Base-by-base conservation (phyloP, 2,797 vertebrate genomes). In the Aythya fuligula region DNA sequence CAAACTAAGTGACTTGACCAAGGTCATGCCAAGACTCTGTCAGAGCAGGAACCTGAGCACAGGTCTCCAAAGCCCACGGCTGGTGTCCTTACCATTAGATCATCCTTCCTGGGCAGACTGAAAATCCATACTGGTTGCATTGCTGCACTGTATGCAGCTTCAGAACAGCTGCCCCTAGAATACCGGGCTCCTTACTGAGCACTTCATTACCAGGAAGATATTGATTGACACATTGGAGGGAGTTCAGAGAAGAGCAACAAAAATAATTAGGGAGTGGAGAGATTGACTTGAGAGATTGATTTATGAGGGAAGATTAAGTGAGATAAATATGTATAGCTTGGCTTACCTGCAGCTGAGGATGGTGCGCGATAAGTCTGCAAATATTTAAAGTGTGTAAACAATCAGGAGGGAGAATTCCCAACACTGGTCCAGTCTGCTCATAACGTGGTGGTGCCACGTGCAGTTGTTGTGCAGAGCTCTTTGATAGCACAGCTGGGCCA, bases 251-350 rank as follows among this genome's bases (percentile, higher is more conserved):
- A 96, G 89, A 97, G 96, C 93, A 96, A 94, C 96, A 96, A 96
- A 95, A 97, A 97, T 98, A 97, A 98, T 98, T 98, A 97, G 97
- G 93, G 96, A 97, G 97, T 77, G 86, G 89, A 93, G 90, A 96
- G 95, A 97, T 92, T 95, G 95, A 97, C 97, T 97, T 94, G 96
- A 96, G 97, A 96, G 97, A 88, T 96, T 97, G 96, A 97, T 97
- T 97, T 97, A 95, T 95, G 92, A 97, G 95, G 93, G 95, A 95
- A 97, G 97, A 98, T 97, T 97, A 97, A 97, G 96, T 96, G 95
- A 97, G 97, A 98, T 97, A 97, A 97, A 96, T 98, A 97, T 97
- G 95, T 97, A 97, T 97, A 94, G 94, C 94, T 94, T 93, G 95
- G 93, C 97, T 98, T 95, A 97, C 97, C 97, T 95, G 96, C 97